phyloP scores from a whole-genome alignment of 2,888 invertebrate genomes.

The Carterocephalus palaemon region DNA sequence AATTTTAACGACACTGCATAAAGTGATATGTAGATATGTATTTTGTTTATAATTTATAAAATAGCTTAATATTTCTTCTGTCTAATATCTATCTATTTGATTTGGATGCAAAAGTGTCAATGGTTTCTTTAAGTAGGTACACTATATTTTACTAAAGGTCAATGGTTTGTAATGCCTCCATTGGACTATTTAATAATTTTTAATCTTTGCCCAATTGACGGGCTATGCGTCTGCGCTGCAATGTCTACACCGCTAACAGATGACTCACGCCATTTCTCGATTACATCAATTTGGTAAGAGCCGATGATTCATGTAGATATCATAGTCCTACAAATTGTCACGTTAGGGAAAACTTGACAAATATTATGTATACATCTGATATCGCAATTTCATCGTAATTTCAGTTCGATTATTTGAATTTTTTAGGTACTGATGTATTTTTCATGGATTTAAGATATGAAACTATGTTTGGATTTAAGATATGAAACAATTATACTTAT shows the following conservation, averaged over 20 bases:
- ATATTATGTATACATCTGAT: constrained; percentile 3
- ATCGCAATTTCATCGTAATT: constrained; percentile 11
- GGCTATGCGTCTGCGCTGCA: constrained; percentile 27
- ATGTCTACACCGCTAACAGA: constrained; percentile 23
- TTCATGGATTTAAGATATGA: too few species aligned
- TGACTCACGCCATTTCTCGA: constrained; percentile 44
- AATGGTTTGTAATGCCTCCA: background rate
- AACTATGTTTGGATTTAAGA: too few species aligned
- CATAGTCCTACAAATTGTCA: constrained; percentile 11
- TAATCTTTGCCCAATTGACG: constrained; percentile 29
- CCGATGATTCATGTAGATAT: constrained; percentile 33
- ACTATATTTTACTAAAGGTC: background rate
- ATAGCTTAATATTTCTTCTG: too few species aligned
- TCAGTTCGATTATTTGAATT: too few species aligned
- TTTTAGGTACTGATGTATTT: too few species aligned
- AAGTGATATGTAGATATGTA: too few species aligned
- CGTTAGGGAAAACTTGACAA: constrained; percentile 13
- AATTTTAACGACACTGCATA: too few species aligned
- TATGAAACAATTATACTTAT: too few species aligned
- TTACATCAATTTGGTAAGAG: constrained; percentile 56
- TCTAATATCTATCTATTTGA: too few species aligned
- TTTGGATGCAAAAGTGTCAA: too few species aligned
- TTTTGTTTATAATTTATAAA: too few species aligned
- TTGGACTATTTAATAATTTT: constrained; percentile 25
- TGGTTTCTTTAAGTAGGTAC: background rate